A percentile compares a stretch with the other conserved stretches of the same genome.
Conservation (phyloP, 2,113 vertebrate species). For the Pao palembangensis region DNA sequence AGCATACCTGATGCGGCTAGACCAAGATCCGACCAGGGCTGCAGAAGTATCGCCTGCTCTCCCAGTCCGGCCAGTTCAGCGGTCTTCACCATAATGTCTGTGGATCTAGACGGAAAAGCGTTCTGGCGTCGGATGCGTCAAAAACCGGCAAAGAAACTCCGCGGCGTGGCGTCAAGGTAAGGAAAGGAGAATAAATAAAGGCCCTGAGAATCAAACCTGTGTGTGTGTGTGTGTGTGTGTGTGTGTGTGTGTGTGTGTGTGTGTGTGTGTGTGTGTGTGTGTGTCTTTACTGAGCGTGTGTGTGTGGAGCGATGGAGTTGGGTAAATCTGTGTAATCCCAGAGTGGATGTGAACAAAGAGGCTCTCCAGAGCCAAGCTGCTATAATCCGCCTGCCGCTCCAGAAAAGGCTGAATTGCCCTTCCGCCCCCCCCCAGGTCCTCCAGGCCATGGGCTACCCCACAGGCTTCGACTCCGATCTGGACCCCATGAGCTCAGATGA, state of each 20-base stretch:
- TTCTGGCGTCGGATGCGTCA: too few relatives aligned
- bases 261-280: too few relatives aligned
- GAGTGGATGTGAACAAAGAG: slow-evolving; percentile 70
- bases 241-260: too few relatives aligned
- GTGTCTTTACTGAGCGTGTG: slow-evolving; percentile 1
- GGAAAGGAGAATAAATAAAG: too few relatives aligned
- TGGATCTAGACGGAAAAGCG: slow-evolving; percentile 96
- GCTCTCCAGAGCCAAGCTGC: slow-evolving; percentile 60
- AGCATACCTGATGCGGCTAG: slow-evolving; percentile 98
- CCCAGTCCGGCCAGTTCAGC: slow-evolving; percentile 98
- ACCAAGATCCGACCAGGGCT: slow-evolving; percentile 98
- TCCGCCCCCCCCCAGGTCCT: slow-evolving; percentile 82
- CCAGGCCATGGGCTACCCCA: slow-evolving; percentile 97
- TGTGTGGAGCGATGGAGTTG: slow-evolving; percentile 44
- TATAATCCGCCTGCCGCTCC: slow-evolving; percentile 60
- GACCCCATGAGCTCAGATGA: slow-evolving; percentile 97
- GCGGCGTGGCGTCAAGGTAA: slow-evolving; percentile 97
- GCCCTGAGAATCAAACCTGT: slow-evolving; percentile 11
- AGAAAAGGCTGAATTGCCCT: slow-evolving; percentile 1
- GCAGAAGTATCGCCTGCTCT: slow-evolving; percentile 97
- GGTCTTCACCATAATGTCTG: slow-evolving; percentile 99
- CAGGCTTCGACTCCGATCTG: slow-evolving; percentile 93
- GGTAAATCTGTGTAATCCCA: slow-evolving; percentile 70
- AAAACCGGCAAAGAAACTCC: slow-evolving; percentile 98
- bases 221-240: slow-evolving; percentile 10